Conservation (phyloP, 2,888 invertebrate genomes). For the Linnaemya tessellans region DNA sequence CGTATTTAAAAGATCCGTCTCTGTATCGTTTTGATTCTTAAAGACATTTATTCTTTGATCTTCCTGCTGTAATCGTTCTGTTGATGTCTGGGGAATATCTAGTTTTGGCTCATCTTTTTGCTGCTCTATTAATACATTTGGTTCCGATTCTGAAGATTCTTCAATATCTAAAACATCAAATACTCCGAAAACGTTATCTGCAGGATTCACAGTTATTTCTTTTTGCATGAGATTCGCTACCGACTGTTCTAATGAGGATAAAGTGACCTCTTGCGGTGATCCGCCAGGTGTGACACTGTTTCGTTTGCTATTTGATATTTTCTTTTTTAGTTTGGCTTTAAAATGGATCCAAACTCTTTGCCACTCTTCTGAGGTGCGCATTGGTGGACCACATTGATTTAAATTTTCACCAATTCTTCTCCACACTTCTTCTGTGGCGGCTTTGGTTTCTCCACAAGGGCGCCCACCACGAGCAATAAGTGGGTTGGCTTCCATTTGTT, state of each 20-base stretch:
- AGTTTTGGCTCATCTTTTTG: no score
- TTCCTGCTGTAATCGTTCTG: no score
- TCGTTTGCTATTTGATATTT: not conserved
- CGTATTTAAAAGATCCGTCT: no score
- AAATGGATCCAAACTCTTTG: slow-evolving; percentile 42
- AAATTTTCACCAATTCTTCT: not conserved
- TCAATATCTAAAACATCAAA: no score
- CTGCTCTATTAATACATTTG: no score
- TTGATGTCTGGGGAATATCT: no score
- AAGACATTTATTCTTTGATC: no score
- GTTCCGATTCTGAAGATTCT: no score
- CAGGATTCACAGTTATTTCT: not conserved
- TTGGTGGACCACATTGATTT: slow-evolving; percentile 27
- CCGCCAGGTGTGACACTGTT: not conserved
- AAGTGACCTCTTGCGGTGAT: not conserved
- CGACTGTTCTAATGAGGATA: not conserved
- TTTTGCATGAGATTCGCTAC: not conserved
- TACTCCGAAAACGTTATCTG: not conserved
- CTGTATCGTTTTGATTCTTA: no score
- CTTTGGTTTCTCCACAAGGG: slow-evolving; percentile 14
- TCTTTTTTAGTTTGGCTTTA: slow-evolving; percentile 45
- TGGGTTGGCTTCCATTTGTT: slow-evolving; percentile 38
- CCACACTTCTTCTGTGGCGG: slow-evolving; percentile 6
- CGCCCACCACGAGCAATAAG: slow-evolving; percentile 11
- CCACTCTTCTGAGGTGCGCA: slow-evolving; percentile 31